Base-by-base conservation (phyloP, 1,140 invertebrate species). In the Archegozetes longisetosus region DNA sequence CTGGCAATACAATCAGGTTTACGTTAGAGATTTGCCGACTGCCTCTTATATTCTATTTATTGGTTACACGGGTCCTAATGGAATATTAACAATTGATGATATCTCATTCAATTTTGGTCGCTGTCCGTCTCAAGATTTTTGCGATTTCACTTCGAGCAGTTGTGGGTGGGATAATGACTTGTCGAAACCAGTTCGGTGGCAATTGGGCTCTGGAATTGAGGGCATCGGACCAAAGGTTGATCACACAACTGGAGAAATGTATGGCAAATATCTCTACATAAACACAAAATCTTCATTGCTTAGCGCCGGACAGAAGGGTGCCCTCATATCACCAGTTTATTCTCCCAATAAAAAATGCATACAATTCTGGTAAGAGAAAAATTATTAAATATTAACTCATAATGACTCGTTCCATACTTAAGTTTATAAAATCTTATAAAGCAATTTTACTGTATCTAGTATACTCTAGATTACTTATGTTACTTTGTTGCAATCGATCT, bases 331-430 rank as follows among this genome's bases (percentile, higher is more conserved):
- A 13, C 49, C 52, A 4, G 26, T 51, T 27, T 60, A 47, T 49
- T 26, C 53, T 20, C 28, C 64, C 63, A 56, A 63, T 14, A 61
- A 61, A 20, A 64, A 62, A 17, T 62, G 64, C 23, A 55, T 67
- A 46, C 50, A 50, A 28, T 66, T 66, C 26, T 66, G 62, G 62
- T 68, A 68, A n/a, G n/a, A n/a, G n/a, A n/a, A n/a, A n/a, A n/a
- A n/a, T n/a, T n/a, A n/a, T n/a, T n/a, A n/a, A n/a, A n/a, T n/a
- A n/a, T n/a, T n/a, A n/a, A n/a, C n/a, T n/a, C n/a, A n/a, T n/a
- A n/a, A n/a, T n/a, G n/a, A n/a, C n/a, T n/a, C n/a, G n/a, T n/a
- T n/a, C n/a, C n/a, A n/a, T n/a, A n/a, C n/a, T n/a, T n/a, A n/a
- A n/a, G n/a, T n/a, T n/a, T n/a, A n/a, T n/a, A n/a, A n/a, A n/a